Conservation (phyloP, 2,888 invertebrate genomes). For the Pseudococcus longispinus region DNA sequence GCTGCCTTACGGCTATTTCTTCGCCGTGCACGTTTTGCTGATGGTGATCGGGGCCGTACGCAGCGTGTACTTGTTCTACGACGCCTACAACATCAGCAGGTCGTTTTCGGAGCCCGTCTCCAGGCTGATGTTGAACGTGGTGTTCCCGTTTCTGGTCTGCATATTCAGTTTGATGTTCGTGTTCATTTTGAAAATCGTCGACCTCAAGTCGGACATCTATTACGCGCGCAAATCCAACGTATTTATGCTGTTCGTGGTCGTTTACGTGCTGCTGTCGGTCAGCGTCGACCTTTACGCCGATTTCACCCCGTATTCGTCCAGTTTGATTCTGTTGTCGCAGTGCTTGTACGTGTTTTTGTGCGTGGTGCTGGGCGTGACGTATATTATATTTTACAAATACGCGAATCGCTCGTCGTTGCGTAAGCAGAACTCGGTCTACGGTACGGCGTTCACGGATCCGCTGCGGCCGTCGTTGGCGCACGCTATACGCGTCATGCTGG, state of each 20-base stretch:
- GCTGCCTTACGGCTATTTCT: constrained; percentile 85
- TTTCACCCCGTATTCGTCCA: constrained; percentile 58
- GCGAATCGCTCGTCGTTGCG: constrained; percentile 67
- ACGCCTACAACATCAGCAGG: constrained; percentile 87
- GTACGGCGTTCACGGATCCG: constrained; percentile 64
- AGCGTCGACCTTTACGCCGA: constrained; percentile 73
- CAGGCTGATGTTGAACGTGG: constrained; percentile 82
- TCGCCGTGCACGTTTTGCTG: constrained; percentile 82
- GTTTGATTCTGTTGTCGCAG: constrained; percentile 78
- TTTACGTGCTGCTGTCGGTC: constrained; percentile 82
- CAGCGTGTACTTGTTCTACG: constrained; percentile 87
- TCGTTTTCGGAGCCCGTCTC: constrained; percentile 80
- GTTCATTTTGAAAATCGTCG: constrained; percentile 82
- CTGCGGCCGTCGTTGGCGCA: constrained; percentile 72
- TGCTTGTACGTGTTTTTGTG: constrained; percentile 86
- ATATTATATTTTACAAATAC: constrained; percentile 82
- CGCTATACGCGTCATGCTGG: constrained; percentile 88
- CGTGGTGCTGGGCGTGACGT: constrained; percentile 81
- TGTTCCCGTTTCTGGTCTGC: constrained; percentile 86
- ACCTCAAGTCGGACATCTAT: constrained; percentile 63
- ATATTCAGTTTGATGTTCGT: constrained; percentile 87
- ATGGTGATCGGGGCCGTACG: constrained; percentile 82
- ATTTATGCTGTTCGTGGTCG: constrained; percentile 77
- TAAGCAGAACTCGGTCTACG: constrained; percentile 62
- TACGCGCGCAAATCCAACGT: constrained; percentile 77